Evolutionary conservation across 2,797 vertebrate species (phyloP), one percentile per base, ranked within the genome.

Genomic region (Thamnophis elegans): DNA sequence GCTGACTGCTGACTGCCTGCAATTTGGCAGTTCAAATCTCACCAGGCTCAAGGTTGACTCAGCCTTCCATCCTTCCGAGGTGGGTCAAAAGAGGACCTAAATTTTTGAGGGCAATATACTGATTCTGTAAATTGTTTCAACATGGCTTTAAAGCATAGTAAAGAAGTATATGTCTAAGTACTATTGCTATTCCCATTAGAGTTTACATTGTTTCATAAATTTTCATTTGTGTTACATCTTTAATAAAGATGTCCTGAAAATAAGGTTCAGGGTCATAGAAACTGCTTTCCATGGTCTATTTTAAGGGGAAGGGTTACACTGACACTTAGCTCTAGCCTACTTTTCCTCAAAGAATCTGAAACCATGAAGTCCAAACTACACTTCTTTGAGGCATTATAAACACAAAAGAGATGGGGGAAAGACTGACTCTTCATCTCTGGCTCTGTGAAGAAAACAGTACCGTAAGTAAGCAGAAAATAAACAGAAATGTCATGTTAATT

Each of bases 401-500:
- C 4, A 26, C 47, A 25, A 26, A 87, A 68, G 22, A 89, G 20
- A 82, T 58, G 14, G 59, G 51, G 16, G 1, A 68, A 16, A 42
- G 36, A 22, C 47, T 60, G 36, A 47, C 25, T 88, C 47, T 54
- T 89, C 22, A 87, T 82, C 62, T 87, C 90, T 87, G 59, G 12
- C 55, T 87, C 42, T 47, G 28, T 55, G 55, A 91, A 28, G 65
- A 87, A 91, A 91, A 89, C n/a, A 22, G 26, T 42, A 73, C 22
- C 26, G 28, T 59, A 93, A 85, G 59, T 16, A 42, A 42, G 32
- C 58, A 60, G 78, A 82, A 73, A 89, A 91, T 73, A 87, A 88
- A 92, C 82, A 89, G n/a, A 87, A 93, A 89, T 87, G 88, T 55
- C 91, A 90, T 92, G 88, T 92, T 93, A 92, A 89, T 92, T 91